A percentile compares a stretch with the other conserved stretches of the same genome.
Evolutionary conservation across 2,888 invertebrate genomes (phyloP).

Genomic region (Himalopsyche japonica): DNA sequence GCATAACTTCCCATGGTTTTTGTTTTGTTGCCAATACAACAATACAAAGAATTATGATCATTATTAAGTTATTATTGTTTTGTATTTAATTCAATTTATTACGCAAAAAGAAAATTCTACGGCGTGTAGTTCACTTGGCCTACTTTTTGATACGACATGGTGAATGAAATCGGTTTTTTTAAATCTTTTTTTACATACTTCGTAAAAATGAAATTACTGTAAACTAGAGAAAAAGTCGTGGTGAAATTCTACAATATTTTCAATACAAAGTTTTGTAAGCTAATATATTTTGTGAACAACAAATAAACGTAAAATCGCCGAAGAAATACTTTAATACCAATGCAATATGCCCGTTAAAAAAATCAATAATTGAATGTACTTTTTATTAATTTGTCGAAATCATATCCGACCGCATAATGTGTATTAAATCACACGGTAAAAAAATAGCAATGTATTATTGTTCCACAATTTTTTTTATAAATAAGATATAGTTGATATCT

Average conservation of each 20-base stretch:
- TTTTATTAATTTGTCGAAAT: too few relatives aligned
- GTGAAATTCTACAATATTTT: not conserved
- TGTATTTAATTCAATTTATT: not conserved
- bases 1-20: not conserved
- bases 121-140: not conserved
- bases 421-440: too few relatives aligned
- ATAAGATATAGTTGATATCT: too few relatives aligned
- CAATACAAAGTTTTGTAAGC: too few relatives aligned
- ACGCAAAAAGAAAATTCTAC: not conserved
- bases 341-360: too few relatives aligned
- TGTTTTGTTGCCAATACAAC: not conserved
- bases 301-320: too few relatives aligned
- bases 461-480: too few relatives aligned
- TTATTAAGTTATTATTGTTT: slow-evolving; percentile 5
- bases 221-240: not conserved
- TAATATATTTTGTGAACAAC: too few relatives aligned
- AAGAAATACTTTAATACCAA: too few relatives aligned
- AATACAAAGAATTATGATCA: not conserved
- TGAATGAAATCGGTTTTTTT: not conserved
- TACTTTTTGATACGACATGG: not conserved
- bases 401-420: too few relatives aligned
- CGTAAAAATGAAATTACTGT: not conserved
- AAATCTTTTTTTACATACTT: not conserved
- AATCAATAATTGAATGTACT: too few relatives aligned
- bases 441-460: too few relatives aligned